Evolutionary conservation across 2,888 invertebrate species (phyloP).

Genomic region (Xylocampa areola): DNA sequence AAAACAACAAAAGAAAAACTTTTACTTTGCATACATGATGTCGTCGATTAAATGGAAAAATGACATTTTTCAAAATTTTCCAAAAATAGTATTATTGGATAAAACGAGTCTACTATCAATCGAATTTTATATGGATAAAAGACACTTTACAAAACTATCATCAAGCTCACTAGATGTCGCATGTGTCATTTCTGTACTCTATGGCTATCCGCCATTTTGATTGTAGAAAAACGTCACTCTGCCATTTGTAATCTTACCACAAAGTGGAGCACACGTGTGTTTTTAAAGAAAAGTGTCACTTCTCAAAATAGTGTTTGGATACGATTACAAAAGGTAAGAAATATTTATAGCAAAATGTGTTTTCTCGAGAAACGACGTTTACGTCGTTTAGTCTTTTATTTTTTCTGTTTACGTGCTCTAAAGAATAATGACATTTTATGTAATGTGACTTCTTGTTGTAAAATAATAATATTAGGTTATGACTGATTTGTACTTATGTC

Average conservation of each 20-base stretch:
- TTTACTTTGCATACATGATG: no score
- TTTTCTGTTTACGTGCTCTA: no score
- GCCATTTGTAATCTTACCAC: constrained; percentile 4
- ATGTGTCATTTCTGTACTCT: constrained; percentile 7
- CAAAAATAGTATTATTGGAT: not conserved
- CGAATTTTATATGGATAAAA: not conserved
- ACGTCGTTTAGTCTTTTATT: no score
- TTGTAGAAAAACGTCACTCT: constrained; percentile 12
- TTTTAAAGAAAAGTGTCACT: constrained; percentile 3
- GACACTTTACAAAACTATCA: not conserved
- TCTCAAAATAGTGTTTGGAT: constrained; percentile 1
- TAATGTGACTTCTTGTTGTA: no score
- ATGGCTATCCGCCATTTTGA: constrained; percentile 13
- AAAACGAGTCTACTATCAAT: not conserved
- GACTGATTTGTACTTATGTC: no score
- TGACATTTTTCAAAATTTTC: not conserved
- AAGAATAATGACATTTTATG: no score
- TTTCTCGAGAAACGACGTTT: not conserved
- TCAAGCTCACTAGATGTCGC: not conserved
- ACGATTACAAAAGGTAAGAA: not conserved
- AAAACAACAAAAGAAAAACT: no score
- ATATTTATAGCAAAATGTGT: not conserved
- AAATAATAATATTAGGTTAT: no score
- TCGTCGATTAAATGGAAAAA: not conserved
- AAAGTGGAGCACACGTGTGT: not conserved